These are phyloP conservation scores for Anabas testudineus DNA, from an alignment of 2,797 vertebrate genomes.

Conservation along the genomic window DNA sequence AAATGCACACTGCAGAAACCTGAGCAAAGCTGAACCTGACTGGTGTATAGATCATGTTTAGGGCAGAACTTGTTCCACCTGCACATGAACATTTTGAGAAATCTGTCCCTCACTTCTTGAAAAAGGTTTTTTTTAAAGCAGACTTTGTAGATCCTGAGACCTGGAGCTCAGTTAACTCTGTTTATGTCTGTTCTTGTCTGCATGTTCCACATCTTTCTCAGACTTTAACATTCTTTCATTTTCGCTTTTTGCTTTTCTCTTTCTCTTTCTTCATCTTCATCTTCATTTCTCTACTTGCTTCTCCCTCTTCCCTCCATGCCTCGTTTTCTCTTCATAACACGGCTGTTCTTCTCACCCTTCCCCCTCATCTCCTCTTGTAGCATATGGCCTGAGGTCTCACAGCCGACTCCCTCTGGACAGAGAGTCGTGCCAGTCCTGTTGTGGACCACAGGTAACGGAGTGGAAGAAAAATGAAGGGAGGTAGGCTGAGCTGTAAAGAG, in stretches of 20 bases:
- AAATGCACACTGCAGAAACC: too few relatives aligned
- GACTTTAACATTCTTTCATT: not conserved
- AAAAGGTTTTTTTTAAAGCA: too few relatives aligned
- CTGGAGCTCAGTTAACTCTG: too few relatives aligned
- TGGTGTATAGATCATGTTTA: too few relatives aligned
- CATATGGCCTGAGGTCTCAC: constrained; percentile 46
- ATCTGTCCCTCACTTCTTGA: too few relatives aligned
- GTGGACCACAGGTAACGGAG: constrained; percentile 33
- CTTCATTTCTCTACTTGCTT: not conserved
- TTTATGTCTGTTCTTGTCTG: too few relatives aligned
- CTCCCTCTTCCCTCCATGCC: not conserved
- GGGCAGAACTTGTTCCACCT: too few relatives aligned
- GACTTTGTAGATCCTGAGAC: too few relatives aligned
- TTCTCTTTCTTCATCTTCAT: not conserved
- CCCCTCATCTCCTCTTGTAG: constrained; percentile 6
- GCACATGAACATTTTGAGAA: too few relatives aligned
- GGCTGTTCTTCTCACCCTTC: not conserved
- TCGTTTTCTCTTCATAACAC: not conserved
- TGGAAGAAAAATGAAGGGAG: constrained; percentile 18
- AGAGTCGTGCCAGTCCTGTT: constrained; percentile 45
- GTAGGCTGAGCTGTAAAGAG: not conserved
- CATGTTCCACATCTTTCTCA: not conserved
- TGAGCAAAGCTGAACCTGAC: too few relatives aligned
- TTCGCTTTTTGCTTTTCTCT: not conserved
- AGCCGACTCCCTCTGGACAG: constrained; percentile 24